Evolutionary conservation across 1,140 invertebrate genomes (phyloP), one percentile per base, ranked within the genome.

Genomic region (Coelopa frigida): DNA sequence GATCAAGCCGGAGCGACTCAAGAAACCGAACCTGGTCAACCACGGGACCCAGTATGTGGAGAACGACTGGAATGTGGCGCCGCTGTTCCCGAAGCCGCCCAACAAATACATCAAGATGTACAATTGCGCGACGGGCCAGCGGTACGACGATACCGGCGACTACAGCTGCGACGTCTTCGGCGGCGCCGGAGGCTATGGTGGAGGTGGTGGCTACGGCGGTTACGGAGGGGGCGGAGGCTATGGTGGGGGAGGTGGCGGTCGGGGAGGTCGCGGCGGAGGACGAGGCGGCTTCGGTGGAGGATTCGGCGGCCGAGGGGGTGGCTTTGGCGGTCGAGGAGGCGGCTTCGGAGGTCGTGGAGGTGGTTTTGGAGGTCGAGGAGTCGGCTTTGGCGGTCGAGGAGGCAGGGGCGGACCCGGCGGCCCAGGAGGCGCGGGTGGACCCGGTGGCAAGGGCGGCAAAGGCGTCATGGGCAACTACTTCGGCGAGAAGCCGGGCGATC

Each of bases 41-140:
- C 24, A 26, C 1, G 53, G 54, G 10, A 65, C 61, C 10, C 65
- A 68, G 39, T 68, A 68, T 50, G 41, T 53, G 14, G 64, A 63
- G 18, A 43, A 44, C 3, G 65, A 68, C 43, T 68, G 63, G 63
- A 45, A 54, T 26, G 21, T 41, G 35, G 53, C 53, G 17, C 51
- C 54, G 0, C 27, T 47, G 23, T 61, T 29, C 32, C 63, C 62
- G 0, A 48, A 56, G 39, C 49, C 54, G 2, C 58, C 62, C 5
- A 62, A 59, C 38, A 24, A 39, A 22, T 50, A 45, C 29, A 50
- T 50, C 43, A 44, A 46, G 15, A 15, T 38, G 22, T 45, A 45
- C 17, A 44, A 50, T 24, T 50, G 48, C 32, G 48, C 48, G 6
- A 44, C 44, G 2, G 43, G 43, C 14, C 37, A 44, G 10, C 36